Conservation (phyloP, 2,113 vertebrate species). For the Zosterops lateralis region DNA sequence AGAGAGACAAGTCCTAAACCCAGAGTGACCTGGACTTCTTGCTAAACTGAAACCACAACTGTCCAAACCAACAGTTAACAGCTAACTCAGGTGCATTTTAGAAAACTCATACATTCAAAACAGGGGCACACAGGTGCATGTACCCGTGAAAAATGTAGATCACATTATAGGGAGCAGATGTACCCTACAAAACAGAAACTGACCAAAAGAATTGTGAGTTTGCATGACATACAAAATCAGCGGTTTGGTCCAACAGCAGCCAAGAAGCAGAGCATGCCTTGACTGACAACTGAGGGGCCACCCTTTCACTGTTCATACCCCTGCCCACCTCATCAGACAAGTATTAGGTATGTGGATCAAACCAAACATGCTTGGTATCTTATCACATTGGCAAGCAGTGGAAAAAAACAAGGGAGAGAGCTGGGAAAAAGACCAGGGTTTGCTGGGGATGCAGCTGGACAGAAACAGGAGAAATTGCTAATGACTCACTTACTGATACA, state of each 20-base stretch:
- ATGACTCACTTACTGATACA: neutral
- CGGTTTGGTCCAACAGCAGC: neutral
- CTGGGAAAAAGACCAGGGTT: neutral
- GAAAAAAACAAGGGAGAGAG: neutral
- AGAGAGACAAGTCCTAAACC: neutral
- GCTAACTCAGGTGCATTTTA: neutral
- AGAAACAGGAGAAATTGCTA: neutral
- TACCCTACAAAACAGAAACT: neutral
- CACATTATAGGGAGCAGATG: neutral
- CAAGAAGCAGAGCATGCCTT: neutral
- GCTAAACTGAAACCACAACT: neutral
- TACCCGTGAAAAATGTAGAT: neutral
- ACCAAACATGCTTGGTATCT: neutral
- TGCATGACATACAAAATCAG: neutral
- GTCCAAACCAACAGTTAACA: neutral
- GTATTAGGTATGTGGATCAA: neutral
- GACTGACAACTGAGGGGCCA: neutral
- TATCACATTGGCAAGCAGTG: neutral
- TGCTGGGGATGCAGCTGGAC: neutral
- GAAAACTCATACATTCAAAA: neutral
- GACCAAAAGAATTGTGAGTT: neutral
- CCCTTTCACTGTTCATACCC: neutral
- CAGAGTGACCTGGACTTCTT: neutral
- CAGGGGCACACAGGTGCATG: fast-evolving
- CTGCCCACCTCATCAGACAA: neutral